These are phyloP conservation scores for Trachymyrmex septentrionalis DNA, from an alignment of 1,140 invertebrate species.

Conservation along the genomic window DNA sequence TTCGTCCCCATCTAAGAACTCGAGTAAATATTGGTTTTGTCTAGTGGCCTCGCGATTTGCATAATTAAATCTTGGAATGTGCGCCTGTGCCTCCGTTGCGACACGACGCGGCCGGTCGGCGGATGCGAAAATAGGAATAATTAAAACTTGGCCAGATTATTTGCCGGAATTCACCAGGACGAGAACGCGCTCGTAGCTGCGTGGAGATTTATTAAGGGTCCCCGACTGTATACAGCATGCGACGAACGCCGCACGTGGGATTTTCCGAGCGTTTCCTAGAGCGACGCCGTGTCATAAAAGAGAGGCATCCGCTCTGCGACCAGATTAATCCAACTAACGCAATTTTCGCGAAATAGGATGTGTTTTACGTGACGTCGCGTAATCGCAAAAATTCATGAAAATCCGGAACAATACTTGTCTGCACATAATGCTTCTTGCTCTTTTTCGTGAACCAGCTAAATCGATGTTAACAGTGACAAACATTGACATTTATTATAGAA, in stretches of 20 bases:
- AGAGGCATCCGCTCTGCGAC: slow-evolving; percentile 66
- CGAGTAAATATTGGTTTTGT: slow-evolving; percentile 83
- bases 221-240: slow-evolving; percentile 64
- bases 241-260: slow-evolving; percentile 61
- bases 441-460: not conserved
- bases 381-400: slow-evolving; percentile 64
- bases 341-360: slow-evolving; percentile 65
- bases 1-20: slow-evolving; percentile 75
- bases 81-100: slow-evolving; percentile 31
- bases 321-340: slow-evolving; percentile 74
- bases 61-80: slow-evolving; percentile 79
- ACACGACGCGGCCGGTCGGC: slow-evolving; percentile 61
- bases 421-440: not conserved
- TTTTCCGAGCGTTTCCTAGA: slow-evolving; percentile 70
- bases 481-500: slow-evolving; percentile 41
- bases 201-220: slow-evolving; percentile 76
- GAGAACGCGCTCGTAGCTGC: slow-evolving; percentile 39
- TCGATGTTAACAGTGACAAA: slow-evolving; percentile 32
- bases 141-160: slow-evolving; percentile 79
- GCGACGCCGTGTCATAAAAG: slow-evolving; percentile 68
- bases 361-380: slow-evolving; percentile 63
- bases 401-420: slow-evolving; percentile 61
- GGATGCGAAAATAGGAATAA: slow-evolving; percentile 78
- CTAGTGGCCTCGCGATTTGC: slow-evolving; percentile 79
- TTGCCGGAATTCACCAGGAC: slow-evolving; percentile 68